Evolutionary conservation across 2,888 invertebrate genomes (phyloP).

Genomic region (Synergus itoensis): DNA sequence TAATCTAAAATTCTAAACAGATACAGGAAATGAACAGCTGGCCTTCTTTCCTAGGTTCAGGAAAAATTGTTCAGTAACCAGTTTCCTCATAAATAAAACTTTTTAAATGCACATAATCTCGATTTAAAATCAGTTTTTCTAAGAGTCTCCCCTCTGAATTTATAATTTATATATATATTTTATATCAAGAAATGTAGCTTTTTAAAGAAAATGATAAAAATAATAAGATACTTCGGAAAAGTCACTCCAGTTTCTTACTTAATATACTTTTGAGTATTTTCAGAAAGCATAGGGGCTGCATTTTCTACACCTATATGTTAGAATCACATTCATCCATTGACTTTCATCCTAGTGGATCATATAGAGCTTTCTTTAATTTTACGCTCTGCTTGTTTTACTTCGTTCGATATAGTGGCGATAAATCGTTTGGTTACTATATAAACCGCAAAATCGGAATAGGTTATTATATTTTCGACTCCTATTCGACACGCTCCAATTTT

Average conservation of each 20-base stretch:
- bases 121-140: no score
- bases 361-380: constrained; percentile 56
- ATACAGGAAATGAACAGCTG: neutral
- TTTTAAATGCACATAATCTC: neutral
- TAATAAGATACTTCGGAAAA: neutral
- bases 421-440: constrained; percentile 54
- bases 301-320: neutral
- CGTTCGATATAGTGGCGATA: constrained; percentile 51
- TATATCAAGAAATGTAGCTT: neutral
- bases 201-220: neutral
- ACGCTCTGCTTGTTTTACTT: constrained; percentile 51
- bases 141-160: no score
- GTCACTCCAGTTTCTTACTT: neutral
- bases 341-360: constrained; percentile 47
- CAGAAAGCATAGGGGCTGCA: neutral
- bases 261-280: neutral
- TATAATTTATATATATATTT: neutral
- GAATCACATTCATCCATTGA: constrained; percentile 30
- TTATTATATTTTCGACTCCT: constrained; percentile 29
- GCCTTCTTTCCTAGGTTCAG: neutral
- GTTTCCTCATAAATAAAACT: neutral
- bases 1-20: neutral
- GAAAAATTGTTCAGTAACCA: neutral
- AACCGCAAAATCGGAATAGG: constrained; percentile 43
- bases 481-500: constrained; percentile 28